These are phyloP conservation scores for Aphrophora alni DNA, from an alignment of 2,888 invertebrate genomes.

Conservation along the genomic window DNA sequence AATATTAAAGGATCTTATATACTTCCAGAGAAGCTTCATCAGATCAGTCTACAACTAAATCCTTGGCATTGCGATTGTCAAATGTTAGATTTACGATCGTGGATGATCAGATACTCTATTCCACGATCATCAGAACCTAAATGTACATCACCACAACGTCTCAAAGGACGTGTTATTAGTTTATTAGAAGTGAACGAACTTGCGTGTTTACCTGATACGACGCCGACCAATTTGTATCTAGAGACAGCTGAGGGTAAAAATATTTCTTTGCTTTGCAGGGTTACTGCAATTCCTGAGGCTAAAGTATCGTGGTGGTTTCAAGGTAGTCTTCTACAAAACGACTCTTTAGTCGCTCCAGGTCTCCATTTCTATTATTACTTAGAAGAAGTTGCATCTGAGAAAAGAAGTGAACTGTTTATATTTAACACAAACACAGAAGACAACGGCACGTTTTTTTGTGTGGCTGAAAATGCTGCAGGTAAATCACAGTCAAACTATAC, in stretches of 20 bases:
- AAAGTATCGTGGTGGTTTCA: slow-evolving; percentile 85
- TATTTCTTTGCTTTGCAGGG: slow-evolving; percentile 79
- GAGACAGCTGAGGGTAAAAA: slow-evolving; percentile 83
- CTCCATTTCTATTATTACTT: slow-evolving; percentile 73
- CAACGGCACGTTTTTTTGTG: slow-evolving; percentile 85
- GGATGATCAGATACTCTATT: slow-evolving; percentile 78
- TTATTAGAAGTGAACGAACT: slow-evolving; percentile 72
- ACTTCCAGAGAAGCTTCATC: slow-evolving; percentile 78
- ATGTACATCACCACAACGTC: slow-evolving; percentile 73
- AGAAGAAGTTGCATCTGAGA: slow-evolving; percentile 74
- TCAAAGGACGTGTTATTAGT: slow-evolving; percentile 72
- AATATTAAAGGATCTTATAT: slow-evolving; percentile 73
- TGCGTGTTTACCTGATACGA: slow-evolving; percentile 82
- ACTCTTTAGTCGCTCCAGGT: slow-evolving; percentile 70
- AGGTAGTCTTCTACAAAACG: slow-evolving; percentile 79
- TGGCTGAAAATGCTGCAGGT: slow-evolving; percentile 87
- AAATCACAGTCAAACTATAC: slow-evolving; percentile 81
- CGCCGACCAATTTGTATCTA: slow-evolving; percentile 74
- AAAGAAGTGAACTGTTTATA: slow-evolving; percentile 79
- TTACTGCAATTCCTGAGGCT: slow-evolving; percentile 82
- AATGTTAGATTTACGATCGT: slow-evolving; percentile 75
- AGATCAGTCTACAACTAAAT: slow-evolving; percentile 83
- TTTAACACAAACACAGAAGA: slow-evolving; percentile 78
- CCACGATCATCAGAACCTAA: slow-evolving; percentile 80
- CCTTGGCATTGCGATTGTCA: slow-evolving; percentile 90